Conservation (phyloP, 2,888 invertebrate species). For the Eilema caniola region DNA sequence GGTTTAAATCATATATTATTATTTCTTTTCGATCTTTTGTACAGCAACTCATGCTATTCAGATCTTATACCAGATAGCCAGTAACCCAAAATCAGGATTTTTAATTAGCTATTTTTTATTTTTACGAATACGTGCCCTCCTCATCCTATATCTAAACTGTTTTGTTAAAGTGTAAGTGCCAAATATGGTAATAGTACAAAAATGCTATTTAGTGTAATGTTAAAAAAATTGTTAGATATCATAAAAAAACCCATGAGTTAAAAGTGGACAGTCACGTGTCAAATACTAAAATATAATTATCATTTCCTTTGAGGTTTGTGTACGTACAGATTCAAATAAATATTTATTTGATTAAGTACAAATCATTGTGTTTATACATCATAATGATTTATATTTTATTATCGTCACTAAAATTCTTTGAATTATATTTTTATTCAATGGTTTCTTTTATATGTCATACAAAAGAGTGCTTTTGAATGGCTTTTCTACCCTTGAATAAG, state of each 20-base stretch:
- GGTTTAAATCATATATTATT: too few species aligned
- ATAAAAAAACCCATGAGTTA: background rate
- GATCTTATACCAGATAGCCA: too few species aligned
- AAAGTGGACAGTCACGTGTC: slow-evolving; percentile 11
- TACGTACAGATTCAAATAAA: slow-evolving; percentile 3
- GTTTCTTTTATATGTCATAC: background rate
- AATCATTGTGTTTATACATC: background rate
- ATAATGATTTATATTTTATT: background rate
- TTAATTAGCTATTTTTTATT: too few species aligned
- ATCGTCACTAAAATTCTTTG: background rate
- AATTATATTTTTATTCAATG: background rate
- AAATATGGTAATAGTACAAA: too few species aligned
- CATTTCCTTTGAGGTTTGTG: background rate
- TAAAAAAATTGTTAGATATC: background rate
- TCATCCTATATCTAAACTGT: too few species aligned
- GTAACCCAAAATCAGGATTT: too few species aligned
- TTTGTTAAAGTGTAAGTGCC: too few species aligned
- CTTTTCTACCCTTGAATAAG: background rate
- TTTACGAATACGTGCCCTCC: too few species aligned
- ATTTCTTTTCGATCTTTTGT: too few species aligned
- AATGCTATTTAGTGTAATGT: too few species aligned
- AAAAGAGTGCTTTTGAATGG: slow-evolving; percentile 3
- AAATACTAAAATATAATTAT: slow-evolving; percentile 3
- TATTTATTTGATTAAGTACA: background rate
- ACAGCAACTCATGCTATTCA: too few species aligned